Percentiles rank a stretch among this genome's conserved stretches.
These are phyloP conservation scores for Tachypleus tridentatus DNA, from an alignment of 1,140 invertebrate genomes.

Conservation along the genomic window DNA sequence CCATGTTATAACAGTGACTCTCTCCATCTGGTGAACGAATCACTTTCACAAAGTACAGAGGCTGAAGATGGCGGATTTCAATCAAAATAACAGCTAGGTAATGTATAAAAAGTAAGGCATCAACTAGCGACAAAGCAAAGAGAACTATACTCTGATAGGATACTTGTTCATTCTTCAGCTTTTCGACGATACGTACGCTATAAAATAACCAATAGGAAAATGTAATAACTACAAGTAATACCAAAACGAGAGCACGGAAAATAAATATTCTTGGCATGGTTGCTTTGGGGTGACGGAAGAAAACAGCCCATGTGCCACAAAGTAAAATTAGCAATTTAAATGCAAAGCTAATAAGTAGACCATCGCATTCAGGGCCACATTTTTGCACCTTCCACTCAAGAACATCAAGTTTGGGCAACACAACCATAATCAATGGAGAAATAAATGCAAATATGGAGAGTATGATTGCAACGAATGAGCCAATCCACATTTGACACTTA, in stretches of 20 bases:
- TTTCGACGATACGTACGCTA: conserved; percentile 62
- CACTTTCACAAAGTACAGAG: conserved; percentile 77
- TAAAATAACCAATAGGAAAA: conserved; percentile 98
- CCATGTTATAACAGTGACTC: conserved; percentile 57
- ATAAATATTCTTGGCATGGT: conserved; percentile 87
- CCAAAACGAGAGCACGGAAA: conserved; percentile 71
- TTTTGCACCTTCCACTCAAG: conserved; percentile 29
- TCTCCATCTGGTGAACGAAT: conserved; percentile 88
- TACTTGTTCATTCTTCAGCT: conserved; percentile 23
- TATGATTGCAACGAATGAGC: conserved; percentile 57
- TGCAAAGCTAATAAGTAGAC: conserved; percentile 74
- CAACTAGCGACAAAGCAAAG: conserved; percentile 81
- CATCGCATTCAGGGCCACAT: conserved; percentile 77
- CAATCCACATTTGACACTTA: conserved; percentile 63
- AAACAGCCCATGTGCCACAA: conserved; percentile 75
- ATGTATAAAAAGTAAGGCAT: conserved; percentile 89
- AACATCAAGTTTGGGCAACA: conserved; percentile 70
- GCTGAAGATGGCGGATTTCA: conserved; percentile 79
- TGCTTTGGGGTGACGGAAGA: conserved; percentile 52
- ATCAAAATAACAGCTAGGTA: conserved; percentile 85
- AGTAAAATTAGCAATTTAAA: conserved; percentile 85
- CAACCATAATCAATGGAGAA: conserved; percentile 85
- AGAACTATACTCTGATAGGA: conserved; percentile 50
- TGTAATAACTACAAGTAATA: conserved; percentile 79
- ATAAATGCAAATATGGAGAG: conserved; percentile 70